phyloP scores from a whole-genome alignment of 2,888 invertebrate species.

The Plebejus anna region DNA sequence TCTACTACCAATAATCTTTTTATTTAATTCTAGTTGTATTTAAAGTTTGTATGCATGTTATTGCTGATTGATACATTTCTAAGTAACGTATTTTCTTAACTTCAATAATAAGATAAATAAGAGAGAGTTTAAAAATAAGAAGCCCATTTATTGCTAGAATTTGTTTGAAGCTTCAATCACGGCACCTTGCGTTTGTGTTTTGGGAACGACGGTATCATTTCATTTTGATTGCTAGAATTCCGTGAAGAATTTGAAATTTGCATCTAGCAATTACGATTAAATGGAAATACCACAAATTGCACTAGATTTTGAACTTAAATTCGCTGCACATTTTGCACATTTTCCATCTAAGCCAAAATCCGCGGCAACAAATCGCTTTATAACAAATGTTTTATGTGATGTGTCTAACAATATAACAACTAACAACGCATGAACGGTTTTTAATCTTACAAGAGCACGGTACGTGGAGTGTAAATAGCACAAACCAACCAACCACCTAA shows the following conservation, averaged over 20 bases:
- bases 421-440: slow-evolving; percentile 20
- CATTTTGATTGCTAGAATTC: background rate
- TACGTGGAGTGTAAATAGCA: slow-evolving; percentile 59
- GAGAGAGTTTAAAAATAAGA: background rate
- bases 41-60: background rate
- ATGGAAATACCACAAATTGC: background rate
- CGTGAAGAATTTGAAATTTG: background rate
- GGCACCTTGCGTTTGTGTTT: background rate
- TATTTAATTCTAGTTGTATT: no score
- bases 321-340: background rate
- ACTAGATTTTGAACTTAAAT: background rate
- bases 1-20: no score
- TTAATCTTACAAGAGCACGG: slow-evolving; percentile 1
- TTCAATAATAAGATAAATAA: background rate
- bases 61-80: no score
- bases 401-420: slow-evolving; percentile 5
- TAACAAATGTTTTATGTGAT: background rate
- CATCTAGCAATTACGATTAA: background rate
- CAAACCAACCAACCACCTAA: slow-evolving; percentile 57
- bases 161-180: background rate
- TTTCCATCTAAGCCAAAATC: background rate
- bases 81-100: background rate
- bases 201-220: background rate
- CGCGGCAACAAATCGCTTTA: background rate
- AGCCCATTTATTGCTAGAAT: background rate